A percentile compares a stretch with the other conserved stretches of the same genome.
These are phyloP conservation scores for Synanthedon andrenaeformis DNA, from an alignment of 2,888 invertebrate species.

Conservation along the genomic window DNA sequence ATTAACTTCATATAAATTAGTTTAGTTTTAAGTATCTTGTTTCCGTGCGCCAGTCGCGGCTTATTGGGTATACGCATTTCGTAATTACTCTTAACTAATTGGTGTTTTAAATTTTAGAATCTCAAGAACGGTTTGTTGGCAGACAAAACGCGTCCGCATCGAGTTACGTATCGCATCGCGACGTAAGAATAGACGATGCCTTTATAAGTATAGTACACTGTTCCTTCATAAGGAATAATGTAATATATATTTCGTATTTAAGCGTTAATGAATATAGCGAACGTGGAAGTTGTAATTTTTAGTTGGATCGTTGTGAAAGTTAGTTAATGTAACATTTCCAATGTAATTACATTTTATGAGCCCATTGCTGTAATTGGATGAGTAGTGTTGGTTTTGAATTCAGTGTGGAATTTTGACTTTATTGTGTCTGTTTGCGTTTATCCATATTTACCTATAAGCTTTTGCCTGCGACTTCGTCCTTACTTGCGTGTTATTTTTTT, in stretches of 20 bases:
- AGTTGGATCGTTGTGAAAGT: background rate
- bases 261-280: background rate
- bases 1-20: conserved; percentile 10
- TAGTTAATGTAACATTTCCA: background rate
- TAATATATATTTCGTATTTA: background rate
- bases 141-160: conserved; percentile 20
- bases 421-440: too few species aligned
- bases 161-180: conserved; percentile 1
- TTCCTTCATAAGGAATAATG: background rate
- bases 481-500: too few species aligned
- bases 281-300: background rate
- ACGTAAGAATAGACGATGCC: background rate
- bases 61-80: conserved; percentile 17
- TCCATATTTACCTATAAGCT: too few species aligned
- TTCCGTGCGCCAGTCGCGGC: conserved; percentile 16
- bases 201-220: background rate
- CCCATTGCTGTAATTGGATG: background rate
- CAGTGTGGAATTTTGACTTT: background rate
- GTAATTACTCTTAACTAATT: conserved; percentile 10
- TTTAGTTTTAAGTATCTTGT: conserved; percentile 12
- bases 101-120: background rate
- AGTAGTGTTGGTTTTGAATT: background rate
- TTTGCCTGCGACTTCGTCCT: too few species aligned
- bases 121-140: conserved; percentile 6
- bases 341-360: background rate